phyloP scores from a whole-genome alignment of 2,113 vertebrate genomes.

The Silurus meridionalis region DNA sequence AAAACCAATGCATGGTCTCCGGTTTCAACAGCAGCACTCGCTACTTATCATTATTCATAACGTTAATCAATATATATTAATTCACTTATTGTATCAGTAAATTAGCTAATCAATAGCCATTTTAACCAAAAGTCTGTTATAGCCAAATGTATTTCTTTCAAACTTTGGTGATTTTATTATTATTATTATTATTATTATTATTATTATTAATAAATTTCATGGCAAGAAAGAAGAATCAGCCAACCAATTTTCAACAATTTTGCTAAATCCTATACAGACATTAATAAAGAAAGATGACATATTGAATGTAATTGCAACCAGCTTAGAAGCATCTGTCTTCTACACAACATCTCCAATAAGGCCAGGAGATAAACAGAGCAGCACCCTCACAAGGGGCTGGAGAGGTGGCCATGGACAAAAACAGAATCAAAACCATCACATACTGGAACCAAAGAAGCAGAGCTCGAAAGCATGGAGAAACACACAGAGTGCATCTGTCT shows the following conservation, averaged over 20 bases:
- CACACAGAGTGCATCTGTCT: not conserved
- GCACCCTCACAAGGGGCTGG: not conserved
- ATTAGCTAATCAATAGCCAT: not conserved
- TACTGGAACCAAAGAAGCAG: not conserved
- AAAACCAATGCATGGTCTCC: no score
- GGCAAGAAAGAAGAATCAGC: not conserved
- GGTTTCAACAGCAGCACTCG: not conserved
- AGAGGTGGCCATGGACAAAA: slow-evolving; percentile 18
- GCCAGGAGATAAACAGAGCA: slow-evolving; percentile 18
- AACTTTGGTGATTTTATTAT: not conserved
- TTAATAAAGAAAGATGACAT: not conserved
- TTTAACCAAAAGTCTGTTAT: not conserved
- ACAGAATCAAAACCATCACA: not conserved
- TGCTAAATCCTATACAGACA: not conserved
- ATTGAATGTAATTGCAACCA: not conserved
- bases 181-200: not conserved
- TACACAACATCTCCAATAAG: not conserved
- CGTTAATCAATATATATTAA: not conserved
- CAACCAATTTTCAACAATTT: not conserved
- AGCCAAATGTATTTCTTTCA: not conserved
- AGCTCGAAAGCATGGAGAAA: not conserved
- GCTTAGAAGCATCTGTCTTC: not conserved
- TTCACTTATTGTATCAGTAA: not conserved
- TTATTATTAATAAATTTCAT: not conserved
- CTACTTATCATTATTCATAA: not conserved